Evolutionary conservation across 2,113 vertebrate species (phyloP), one percentile per base, ranked within the genome.

Genomic region (Saguinus imperator): DNA sequence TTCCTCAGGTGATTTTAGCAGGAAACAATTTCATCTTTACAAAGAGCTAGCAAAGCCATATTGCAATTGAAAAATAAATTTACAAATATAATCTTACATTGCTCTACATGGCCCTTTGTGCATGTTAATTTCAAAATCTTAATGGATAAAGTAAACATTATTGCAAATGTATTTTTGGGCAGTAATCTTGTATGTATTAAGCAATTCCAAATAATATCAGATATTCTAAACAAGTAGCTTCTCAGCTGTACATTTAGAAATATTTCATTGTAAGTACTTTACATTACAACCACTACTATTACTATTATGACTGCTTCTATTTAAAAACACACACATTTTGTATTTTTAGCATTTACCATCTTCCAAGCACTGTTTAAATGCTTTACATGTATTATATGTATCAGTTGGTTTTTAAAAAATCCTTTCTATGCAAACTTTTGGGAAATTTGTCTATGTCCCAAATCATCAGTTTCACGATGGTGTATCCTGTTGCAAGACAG

Each of bases 11-110:
- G 87, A 90, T 43, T 86, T 94, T 93, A 94, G 52, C 6, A 85
- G 43, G 87, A 95, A 94, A 96, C 27, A 94, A 75, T 95, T 57
- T 86, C 66, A 79, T n/a, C 40, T 87, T 50, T 66, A 70, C 9
- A 32, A 32, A 83, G 50, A 89, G 48, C 25, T 94, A 35, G 23
- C 57, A 89, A 66, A 94, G 40, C 18, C 40, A 35, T 75, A 85
- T 40, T 35, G 58, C 76, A 95, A 91, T 77, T 94, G 83, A 80
- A 93, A 96, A 61, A 94, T 93, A 89, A 94, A 80, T 77, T 66
- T 92, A 68, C 45, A 88, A 89, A 40, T 40, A 81, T 89, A 92
- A 57, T 50, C n/a, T 87, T 80, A 52, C 23, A 48, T 77, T 92
- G 8, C 0, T 14, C 13, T 57, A 2, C 13, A 64, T 79, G 13